phyloP scores from a whole-genome alignment of 2,113 vertebrate species.

The Smithornis capensis region DNA sequence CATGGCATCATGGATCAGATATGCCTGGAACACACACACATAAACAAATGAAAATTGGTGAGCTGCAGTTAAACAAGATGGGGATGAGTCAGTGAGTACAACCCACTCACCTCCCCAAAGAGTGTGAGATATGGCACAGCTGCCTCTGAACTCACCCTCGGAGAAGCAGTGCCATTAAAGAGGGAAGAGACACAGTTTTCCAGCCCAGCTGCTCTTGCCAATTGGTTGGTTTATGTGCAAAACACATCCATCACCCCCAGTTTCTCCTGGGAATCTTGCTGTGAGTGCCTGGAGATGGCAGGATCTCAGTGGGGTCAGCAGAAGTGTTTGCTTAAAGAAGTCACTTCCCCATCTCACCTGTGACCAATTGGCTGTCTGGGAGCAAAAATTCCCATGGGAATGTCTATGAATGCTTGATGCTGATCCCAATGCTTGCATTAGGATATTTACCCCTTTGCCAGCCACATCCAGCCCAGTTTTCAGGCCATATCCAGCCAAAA shows the following conservation, averaged over 20 bases:
- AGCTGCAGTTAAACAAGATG: conserved; percentile 10
- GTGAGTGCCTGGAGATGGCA: neutral
- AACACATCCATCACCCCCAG: neutral
- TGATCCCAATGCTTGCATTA: neutral
- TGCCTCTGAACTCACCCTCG: neutral
- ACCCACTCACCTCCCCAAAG: conserved; percentile 35
- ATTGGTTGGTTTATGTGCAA: neutral
- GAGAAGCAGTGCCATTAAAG: neutral
- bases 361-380: neutral
- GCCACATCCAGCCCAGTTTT: neutral
- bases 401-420: rapidly evolving
- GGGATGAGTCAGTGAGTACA: conserved; percentile 33
- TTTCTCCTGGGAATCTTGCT: neutral
- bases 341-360: neutral
- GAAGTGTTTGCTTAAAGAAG: neutral
- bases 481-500: neutral
- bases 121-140: neutral
- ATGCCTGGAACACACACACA: neutral
- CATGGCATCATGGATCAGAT: neutral
- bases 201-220: neutral
- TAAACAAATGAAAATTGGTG: neutral
- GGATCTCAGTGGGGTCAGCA: neutral
- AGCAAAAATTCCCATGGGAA: neutral
- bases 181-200: neutral
- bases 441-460: neutral